Evolutionary conservation across 2,797 vertebrate genomes (phyloP).

Genomic region (Parotocinclus haroldoi): DNA sequence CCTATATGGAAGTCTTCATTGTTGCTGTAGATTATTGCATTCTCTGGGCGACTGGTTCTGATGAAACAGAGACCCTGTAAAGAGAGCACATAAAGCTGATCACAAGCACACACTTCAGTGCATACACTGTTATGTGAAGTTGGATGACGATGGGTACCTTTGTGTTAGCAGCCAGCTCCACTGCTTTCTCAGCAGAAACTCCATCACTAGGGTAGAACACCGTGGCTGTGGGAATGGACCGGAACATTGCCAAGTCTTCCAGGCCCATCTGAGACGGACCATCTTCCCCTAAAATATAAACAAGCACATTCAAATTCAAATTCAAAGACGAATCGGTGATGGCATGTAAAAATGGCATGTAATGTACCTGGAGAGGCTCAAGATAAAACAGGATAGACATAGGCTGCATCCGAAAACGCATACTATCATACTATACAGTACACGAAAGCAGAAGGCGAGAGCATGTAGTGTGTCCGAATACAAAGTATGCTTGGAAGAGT

Average conservation of each 20-base stretch:
- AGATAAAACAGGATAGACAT: too few species aligned
- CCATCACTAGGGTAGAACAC: slow-evolving; percentile 92
- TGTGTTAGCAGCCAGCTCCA: slow-evolving; percentile 87
- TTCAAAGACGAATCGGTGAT: too few species aligned
- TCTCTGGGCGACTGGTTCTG: slow-evolving; percentile 90
- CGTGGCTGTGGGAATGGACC: slow-evolving; percentile 82
- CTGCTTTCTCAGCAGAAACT: slow-evolving; percentile 90
- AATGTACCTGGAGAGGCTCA: too few species aligned
- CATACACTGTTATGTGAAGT: neutral
- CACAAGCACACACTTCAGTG: neutral
- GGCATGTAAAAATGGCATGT: too few species aligned
- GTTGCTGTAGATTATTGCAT: slow-evolving; percentile 84
- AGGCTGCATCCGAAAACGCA: too few species aligned
- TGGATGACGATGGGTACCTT: slow-evolving; percentile 68
- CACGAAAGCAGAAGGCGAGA: too few species aligned
- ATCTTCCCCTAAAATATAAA: slow-evolving; percentile 80
- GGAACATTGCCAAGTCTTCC: slow-evolving; percentile 89
- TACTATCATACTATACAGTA: too few species aligned
- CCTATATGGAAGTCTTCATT: slow-evolving; percentile 89
- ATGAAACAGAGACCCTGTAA: slow-evolving; percentile 91
- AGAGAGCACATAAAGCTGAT: neutral
- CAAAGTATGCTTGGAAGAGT: too few species aligned
- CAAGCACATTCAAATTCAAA: slow-evolving; percentile 17
- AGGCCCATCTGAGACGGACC: slow-evolving; percentile 93
- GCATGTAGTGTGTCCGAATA: too few species aligned